Evolutionary conservation across 2,113 vertebrate species (phyloP).

Genomic region (Jacana jacana): DNA sequence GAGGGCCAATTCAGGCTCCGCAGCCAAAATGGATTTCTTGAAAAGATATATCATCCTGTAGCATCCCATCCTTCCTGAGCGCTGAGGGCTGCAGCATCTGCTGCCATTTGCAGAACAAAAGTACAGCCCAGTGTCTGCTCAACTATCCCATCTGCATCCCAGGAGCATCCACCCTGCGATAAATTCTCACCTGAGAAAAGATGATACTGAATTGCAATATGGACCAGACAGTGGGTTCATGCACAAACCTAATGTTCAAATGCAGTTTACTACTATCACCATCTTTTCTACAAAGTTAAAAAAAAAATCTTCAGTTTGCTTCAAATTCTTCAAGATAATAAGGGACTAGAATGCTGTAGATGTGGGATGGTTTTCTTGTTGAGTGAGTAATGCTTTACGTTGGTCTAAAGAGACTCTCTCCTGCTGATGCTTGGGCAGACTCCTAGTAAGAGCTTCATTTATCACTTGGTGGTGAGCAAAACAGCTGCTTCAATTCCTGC

Average conservation of each 20-base stretch:
- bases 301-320: not conserved
- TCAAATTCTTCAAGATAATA: not conserved
- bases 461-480: not conserved
- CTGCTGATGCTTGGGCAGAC: not conserved
- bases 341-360: not conserved
- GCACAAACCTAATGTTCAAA: not conserved
- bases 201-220: not conserved
- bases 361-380: not conserved
- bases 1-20: not conserved
- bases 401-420: not conserved
- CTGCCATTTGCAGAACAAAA: not conserved
- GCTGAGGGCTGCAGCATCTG: not conserved
- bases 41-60: not conserved
- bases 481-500: not conserved
- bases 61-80: not conserved
- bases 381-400: not conserved
- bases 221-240: not conserved
- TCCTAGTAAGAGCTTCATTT: not conserved
- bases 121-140: not conserved
- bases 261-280: not conserved
- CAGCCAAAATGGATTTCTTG: not conserved
- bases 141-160: not conserved
- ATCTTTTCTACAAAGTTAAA: not conserved
- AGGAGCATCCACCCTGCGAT: not conserved
- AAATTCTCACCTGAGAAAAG: not conserved